Evolutionary conservation across 2,113 vertebrate species (phyloP).

Genomic region (Peromyscus polionotus): DNA sequence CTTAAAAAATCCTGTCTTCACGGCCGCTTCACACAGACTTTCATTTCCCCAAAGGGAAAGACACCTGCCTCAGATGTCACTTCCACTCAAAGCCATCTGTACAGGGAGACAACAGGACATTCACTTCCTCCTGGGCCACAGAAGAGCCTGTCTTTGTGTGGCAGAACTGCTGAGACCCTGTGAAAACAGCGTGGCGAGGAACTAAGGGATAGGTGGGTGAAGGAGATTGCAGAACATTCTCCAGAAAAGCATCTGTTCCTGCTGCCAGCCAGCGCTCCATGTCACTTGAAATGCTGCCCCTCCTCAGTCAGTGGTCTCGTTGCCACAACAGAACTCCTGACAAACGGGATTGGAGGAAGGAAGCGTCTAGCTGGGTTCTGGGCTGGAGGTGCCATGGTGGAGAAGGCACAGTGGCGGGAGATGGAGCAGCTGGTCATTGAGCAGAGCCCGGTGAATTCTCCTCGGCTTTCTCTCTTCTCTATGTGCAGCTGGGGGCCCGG

Average conservation of each 20-base stretch:
- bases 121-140: constrained; percentile 18
- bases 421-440: background rate
- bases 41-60: constrained; percentile 31
- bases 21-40: constrained; percentile 5
- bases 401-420: background rate
- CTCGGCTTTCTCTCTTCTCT: background rate
- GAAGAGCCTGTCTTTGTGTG: background rate
- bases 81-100: constrained; percentile 43
- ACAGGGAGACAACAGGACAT: background rate
- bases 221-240: background rate
- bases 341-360: background rate
- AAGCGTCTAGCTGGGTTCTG: background rate
- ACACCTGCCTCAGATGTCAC: constrained; percentile 46
- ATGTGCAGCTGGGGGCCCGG: background rate
- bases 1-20: background rate
- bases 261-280: fast-evolving
- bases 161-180: background rate
- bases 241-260: background rate
- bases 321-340: background rate
- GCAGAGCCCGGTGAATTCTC: background rate
- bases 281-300: background rate
- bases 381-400: background rate
- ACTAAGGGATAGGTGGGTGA: background rate
- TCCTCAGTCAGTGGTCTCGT: background rate
- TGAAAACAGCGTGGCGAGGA: background rate